Evolutionary conservation across 2,113 vertebrate species (phyloP), one percentile per base, ranked within the genome.

Genomic region (Limnothrissa miodon): DNA sequence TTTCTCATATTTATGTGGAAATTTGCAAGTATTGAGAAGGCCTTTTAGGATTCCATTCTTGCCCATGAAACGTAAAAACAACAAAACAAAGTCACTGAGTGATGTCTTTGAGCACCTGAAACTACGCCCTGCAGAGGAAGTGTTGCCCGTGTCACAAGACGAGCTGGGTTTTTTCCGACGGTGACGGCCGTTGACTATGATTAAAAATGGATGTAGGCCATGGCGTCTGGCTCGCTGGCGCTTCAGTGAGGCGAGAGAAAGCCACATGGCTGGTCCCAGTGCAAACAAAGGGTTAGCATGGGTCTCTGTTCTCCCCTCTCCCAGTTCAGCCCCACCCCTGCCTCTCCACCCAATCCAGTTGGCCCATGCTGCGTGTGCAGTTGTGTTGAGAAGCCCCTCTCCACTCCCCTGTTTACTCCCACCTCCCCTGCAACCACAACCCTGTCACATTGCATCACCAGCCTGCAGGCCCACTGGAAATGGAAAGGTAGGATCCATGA

Each of bases 161-260:
- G 88, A 87, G 84, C 85, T 86, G 85, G 88, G 83, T 86, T 91
- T 74, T 17, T 74, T 33, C 66, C 29, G 1, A 74, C 86, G 89
- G 90, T 85, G 88, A 87, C 86, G 89, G 79, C 25, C 80, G 86
- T 81, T 91, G 90, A 92, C 82, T 83, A 87, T 93, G 93, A 94
- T 93, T 91, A 90, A 91, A 93, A 90, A 92, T 93, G 92, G 94
- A 94, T 92, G 90, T 88, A 93, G 92, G 83, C 89, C 89, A 90
- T 81, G 87, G 87, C 45, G 46, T 46, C 87, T 88, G 86, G 90
- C 90, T 90, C 42, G 53, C 79, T 90, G 90, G 87, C 25, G 84
- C 80, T 70, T 86, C 86, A 84, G 79, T 83, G 85, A 92, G 90
- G 89, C 89, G 83, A 89, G 88, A 92, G 87, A 85, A 87, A 80